phyloP scores from a whole-genome alignment of 2,113 vertebrate species.

The Lonchura striata region DNA sequence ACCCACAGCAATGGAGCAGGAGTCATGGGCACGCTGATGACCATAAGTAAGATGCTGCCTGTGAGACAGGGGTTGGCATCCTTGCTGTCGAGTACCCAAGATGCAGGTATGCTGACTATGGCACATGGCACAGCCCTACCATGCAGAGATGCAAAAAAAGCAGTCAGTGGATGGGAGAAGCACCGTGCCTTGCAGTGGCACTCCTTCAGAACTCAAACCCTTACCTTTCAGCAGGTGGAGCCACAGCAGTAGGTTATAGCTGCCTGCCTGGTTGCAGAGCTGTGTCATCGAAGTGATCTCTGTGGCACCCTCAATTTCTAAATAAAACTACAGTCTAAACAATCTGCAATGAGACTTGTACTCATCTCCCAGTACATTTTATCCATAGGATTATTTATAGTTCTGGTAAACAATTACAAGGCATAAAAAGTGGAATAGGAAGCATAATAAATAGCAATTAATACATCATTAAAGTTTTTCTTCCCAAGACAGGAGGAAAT shows the following conservation, averaged over 20 bases:
- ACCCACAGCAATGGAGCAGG: background rate
- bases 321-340: background rate
- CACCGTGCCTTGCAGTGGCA: background rate
- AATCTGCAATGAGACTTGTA: background rate
- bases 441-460: slow-evolving; percentile 58
- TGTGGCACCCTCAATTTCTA: background rate
- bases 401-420: background rate
- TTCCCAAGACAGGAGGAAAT: slow-evolving; percentile 31
- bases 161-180: background rate
- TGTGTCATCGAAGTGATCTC: background rate
- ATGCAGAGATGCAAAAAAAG: background rate
- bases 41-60: background rate
- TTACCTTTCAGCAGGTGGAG: slow-evolving; percentile 60
- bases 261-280: background rate
- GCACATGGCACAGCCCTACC: background rate
- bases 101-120: no score
- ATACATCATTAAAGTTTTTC: slow-evolving; percentile 36
- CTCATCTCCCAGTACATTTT: background rate
- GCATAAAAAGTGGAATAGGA: background rate
- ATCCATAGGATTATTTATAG: background rate
- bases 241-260: slow-evolving; percentile 57
- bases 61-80: background rate
- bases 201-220: background rate
- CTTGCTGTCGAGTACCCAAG: background rate
- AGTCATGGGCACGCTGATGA: background rate